Evolutionary conservation across 1,140 invertebrate species (phyloP), one percentile per base, ranked within the genome.

Genomic region (Pseudomyrmex concolor): DNA sequence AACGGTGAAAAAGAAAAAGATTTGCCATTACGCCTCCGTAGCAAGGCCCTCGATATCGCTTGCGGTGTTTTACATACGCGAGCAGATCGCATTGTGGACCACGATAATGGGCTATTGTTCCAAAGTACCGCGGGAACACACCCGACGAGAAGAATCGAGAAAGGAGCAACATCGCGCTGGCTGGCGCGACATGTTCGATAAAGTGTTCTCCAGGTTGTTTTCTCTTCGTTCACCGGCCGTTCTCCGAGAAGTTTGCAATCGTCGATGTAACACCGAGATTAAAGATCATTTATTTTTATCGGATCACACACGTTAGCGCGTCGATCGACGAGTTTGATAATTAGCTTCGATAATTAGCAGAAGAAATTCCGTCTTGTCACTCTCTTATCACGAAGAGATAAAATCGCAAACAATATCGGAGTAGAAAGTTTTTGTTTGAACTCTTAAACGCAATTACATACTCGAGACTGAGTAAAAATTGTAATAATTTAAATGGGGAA

Each of bases 31-130:
- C 5, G 74, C 25, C 48, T 67, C 19, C 19, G 25, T 25, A 13
- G 34, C 15, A 68, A 34, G 43, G 43, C 9, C 34, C 19, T 48
- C 54, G 54, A 17, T 78, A 78, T 70, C 64, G 34, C 12, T 54
- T 43, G 34, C 51, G 3, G 22, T 50, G 34, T 43, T 59, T 78
- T 48, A 70, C 66, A 70, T 51, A 59, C 64, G 64, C 25, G 59
- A 25, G 48, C 60, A 59, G 76, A 70, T 78, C 64, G 54, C 54
- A 78, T 78, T 70, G 76, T 78, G 64, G 76, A 78, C 74, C 63
- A 67, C 17, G 76, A 78, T 78, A 78, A 78, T 78, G 66, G 76
- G 76, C 76, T 70, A 78, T 78, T 78, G 64, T 78, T 70, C 51
- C 54, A 3, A 78, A 78, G 63, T 78, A 68, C 15, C 63, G 50